phyloP scores from a whole-genome alignment of 1,140 invertebrate genomes.

The Megathymus violae region DNA sequence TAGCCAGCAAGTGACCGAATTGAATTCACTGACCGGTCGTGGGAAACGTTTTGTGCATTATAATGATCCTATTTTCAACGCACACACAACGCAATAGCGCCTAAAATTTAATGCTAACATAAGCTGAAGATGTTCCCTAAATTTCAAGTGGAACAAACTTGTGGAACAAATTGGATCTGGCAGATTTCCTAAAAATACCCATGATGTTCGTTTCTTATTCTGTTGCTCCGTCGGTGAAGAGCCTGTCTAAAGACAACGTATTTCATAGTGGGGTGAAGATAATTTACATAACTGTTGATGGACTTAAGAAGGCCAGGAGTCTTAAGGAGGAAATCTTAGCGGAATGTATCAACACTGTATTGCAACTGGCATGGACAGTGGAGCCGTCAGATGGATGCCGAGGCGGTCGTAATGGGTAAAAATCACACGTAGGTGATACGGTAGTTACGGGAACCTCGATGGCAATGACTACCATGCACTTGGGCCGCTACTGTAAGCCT shows the following conservation, averaged over 20 bases:
- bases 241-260: not conserved
- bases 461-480: too few species aligned
- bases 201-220: constrained; percentile 2
- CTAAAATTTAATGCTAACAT: constrained; percentile 21
- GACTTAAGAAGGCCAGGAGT: too few species aligned
- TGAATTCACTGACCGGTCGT: constrained; percentile 57
- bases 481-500: too few species aligned
- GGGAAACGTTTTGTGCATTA: constrained; percentile 21
- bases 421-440: too few species aligned
- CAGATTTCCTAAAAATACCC: constrained; percentile 19
- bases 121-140: constrained; percentile 21
- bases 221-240: not conserved
- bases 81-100: constrained; percentile 23
- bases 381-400: too few species aligned
- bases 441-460: too few species aligned
- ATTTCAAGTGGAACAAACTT: constrained; percentile 35
- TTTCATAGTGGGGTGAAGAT: too few species aligned
- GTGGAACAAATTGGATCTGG: constrained; percentile 34
- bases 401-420: too few species aligned
- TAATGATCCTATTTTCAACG: constrained; percentile 22
- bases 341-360: too few species aligned
- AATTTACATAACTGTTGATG: too few species aligned
- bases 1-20: constrained; percentile 44
- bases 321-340: too few species aligned
- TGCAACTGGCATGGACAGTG: too few species aligned